phyloP scores from a whole-genome alignment of 2,888 invertebrate species.

The Drosophila stalkeri region DNA sequence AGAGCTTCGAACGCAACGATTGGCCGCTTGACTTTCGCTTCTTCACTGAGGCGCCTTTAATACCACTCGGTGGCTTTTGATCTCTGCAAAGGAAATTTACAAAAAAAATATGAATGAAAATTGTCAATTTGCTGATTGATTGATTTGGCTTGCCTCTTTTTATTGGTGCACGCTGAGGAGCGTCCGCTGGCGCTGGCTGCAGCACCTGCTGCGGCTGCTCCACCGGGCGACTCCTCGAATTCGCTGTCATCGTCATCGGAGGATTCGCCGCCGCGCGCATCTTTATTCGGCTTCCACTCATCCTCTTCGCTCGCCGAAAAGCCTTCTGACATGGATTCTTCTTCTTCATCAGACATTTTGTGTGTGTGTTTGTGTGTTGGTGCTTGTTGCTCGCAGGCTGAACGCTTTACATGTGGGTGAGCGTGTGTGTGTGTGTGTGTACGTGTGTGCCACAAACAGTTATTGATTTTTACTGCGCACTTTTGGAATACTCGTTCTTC shows the following conservation, averaged over 20 bases:
- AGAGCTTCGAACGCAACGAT: slow-evolving; percentile 79
- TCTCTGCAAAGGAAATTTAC: slow-evolving; percentile 40
- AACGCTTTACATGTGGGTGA: slow-evolving; percentile 65
- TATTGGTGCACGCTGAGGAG: slow-evolving; percentile 45
- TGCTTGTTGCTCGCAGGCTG: slow-evolving; percentile 78
- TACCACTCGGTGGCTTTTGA: slow-evolving; percentile 66
- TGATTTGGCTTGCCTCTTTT: slow-evolving; percentile 55
- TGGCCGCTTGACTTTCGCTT: slow-evolving; percentile 77
- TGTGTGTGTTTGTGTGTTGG: slow-evolving; percentile 58
- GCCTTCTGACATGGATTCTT: slow-evolving; percentile 81
- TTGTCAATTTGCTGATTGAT: slow-evolving; percentile 3
- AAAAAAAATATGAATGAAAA: slow-evolving; percentile 8
- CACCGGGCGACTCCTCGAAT: slow-evolving; percentile 69
- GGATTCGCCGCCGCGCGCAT: slow-evolving; percentile 80
- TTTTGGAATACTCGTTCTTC: slow-evolving; percentile 36
- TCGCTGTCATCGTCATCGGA: slow-evolving; percentile 84
- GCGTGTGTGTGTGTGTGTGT: slow-evolving; percentile 28
- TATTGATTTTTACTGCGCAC: slow-evolving; percentile 79
- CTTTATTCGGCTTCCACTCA: slow-evolving; percentile 82
- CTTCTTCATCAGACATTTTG: slow-evolving; percentile 83
- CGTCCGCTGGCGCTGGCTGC: slow-evolving; percentile 53
- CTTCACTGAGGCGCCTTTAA: slow-evolving; percentile 73
- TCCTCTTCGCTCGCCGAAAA: slow-evolving; percentile 85
- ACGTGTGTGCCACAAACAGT: slow-evolving; percentile 64
- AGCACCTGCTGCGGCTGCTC: slow-evolving; percentile 23